Evolutionary conservation across 2,113 vertebrate genomes (phyloP).

Genomic region (Mobula hypostoma): DNA sequence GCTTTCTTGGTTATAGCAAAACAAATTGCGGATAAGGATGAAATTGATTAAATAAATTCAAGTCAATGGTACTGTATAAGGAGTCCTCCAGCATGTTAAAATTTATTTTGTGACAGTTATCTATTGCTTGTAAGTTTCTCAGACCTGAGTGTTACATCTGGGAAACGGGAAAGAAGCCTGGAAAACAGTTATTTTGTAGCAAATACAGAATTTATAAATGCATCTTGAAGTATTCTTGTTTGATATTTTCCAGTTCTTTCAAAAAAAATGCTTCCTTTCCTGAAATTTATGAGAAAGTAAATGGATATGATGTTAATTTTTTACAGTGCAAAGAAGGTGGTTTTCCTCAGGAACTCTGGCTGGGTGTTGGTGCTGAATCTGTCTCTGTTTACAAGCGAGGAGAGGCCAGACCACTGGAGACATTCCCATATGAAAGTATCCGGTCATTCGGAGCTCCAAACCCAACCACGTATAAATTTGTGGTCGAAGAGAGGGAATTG

Average conservation of each 20-base stretch:
- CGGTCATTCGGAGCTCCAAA: slow-evolving; percentile 88
- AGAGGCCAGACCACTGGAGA: slow-evolving; percentile 79
- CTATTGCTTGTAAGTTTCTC: background rate
- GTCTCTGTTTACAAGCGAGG: slow-evolving; percentile 91
- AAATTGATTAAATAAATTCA: background rate
- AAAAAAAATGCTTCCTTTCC: background rate
- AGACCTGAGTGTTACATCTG: background rate
- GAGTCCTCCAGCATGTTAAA: background rate
- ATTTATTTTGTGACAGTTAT: background rate
- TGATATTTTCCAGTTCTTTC: background rate
- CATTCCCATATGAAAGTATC: slow-evolving; percentile 88
- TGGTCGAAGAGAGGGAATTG: slow-evolving; percentile 83
- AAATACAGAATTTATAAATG: background rate
- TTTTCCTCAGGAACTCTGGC: slow-evolving; percentile 84
- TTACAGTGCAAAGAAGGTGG: slow-evolving; percentile 74
- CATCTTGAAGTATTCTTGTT: background rate
- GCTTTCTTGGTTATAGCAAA: no score
- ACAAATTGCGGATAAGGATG: background rate
- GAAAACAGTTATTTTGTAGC: background rate
- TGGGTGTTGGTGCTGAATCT: slow-evolving; percentile 81
- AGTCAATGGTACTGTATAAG: background rate
- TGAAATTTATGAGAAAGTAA: background rate
- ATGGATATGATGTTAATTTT: background rate
- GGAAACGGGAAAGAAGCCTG: background rate
- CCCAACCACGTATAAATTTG: slow-evolving; percentile 84